Conservation (phyloP, 2,888 invertebrate genomes). For the Spodoptera picta region DNA sequence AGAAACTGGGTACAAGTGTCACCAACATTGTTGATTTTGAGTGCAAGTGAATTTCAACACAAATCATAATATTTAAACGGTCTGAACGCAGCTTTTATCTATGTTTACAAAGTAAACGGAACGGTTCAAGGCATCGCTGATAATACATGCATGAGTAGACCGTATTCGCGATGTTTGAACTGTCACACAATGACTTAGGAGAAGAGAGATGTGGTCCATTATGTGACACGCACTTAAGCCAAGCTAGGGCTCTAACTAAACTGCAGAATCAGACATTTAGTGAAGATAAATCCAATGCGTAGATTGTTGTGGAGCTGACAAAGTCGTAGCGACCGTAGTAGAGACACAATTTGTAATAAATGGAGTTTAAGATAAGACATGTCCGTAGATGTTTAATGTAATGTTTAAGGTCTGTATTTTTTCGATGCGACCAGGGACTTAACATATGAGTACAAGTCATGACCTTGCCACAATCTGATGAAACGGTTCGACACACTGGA, state of each 20-base stretch:
- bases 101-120: constrained; percentile 37
- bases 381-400: no score
- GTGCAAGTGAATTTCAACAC: constrained; percentile 20
- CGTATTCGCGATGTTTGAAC: constrained; percentile 17
- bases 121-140: constrained; percentile 49
- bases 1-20: constrained; percentile 2
- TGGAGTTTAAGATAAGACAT: no score
- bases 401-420: no score
- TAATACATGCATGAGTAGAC: constrained; percentile 36
- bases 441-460: background rate
- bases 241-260: background rate
- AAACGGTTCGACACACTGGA: constrained; percentile 6
- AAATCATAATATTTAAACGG: constrained; percentile 14
- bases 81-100: constrained; percentile 34
- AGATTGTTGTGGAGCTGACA: no score
- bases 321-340: no score
- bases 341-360: no score
- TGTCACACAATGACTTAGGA: constrained; percentile 14
- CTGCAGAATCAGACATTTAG: no score
- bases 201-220: no score
- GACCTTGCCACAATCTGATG: constrained; percentile 13
- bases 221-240: background rate
- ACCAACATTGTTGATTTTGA: background rate
- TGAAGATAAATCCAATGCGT: no score
- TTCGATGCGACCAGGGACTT: constrained; percentile 2